Evolutionary conservation across 2,888 invertebrate genomes (phyloP).

Genomic region (Watsonalla binaria): DNA sequence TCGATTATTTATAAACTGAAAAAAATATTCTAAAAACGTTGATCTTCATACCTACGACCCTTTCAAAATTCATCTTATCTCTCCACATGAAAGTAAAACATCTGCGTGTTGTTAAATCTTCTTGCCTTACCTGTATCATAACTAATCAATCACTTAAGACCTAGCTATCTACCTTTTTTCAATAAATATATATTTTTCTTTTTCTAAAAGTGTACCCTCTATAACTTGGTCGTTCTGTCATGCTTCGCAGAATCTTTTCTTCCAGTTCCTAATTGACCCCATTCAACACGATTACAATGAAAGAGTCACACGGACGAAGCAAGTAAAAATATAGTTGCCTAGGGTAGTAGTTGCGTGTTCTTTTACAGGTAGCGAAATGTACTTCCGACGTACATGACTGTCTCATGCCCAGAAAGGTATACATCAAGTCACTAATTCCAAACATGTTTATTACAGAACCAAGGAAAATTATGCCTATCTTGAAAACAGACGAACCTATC

Average conservation of each 20-base stretch:
- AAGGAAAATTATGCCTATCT: slow-evolving; percentile 90
- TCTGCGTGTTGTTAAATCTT: slow-evolving; percentile 2
- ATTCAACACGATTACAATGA: slow-evolving; percentile 43
- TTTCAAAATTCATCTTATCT: neutral
- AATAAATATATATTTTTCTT: slow-evolving; percentile 9
- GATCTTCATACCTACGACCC: neutral
- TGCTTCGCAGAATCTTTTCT: slow-evolving; percentile 47
- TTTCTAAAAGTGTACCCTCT: slow-evolving; percentile 19
- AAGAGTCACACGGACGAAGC: slow-evolving; percentile 35
- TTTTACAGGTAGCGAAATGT: neutral
- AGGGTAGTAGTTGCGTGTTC: slow-evolving; percentile 2
- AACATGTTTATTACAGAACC: slow-evolving; percentile 83
- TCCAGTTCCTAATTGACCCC: slow-evolving; percentile 36
- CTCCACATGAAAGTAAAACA: neutral
- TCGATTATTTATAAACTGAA: neutral
- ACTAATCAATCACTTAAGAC: slow-evolving; percentile 8
- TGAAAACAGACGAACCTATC: slow-evolving; percentile 95
- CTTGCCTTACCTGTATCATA: slow-evolving; percentile 3
- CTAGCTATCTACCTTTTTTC: slow-evolving; percentile 3
- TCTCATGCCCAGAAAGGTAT: slow-evolving; percentile 1
- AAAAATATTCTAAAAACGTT: neutral
- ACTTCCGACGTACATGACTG: slow-evolving; percentile 5
- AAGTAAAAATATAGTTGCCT: slow-evolving; percentile 28
- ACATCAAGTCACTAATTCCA: neutral
- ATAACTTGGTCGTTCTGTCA: slow-evolving; percentile 45